Conservation (phyloP, 2,113 vertebrate species). For the Lamprotornis superbus region DNA sequence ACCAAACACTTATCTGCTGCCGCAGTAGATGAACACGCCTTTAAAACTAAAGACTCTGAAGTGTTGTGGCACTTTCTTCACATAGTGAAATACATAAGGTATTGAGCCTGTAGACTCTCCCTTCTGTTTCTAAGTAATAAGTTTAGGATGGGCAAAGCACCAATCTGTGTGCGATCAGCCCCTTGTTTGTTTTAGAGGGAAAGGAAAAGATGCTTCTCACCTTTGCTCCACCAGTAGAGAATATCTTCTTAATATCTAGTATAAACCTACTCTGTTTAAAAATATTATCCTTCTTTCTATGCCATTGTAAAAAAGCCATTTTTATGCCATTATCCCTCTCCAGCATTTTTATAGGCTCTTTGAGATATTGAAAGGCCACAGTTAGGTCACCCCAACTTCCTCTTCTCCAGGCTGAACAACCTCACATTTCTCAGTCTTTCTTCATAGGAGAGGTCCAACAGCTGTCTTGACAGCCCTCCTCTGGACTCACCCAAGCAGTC, state of each 20-base stretch:
- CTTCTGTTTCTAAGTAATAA: neutral
- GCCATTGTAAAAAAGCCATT: neutral
- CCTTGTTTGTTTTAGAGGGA: neutral
- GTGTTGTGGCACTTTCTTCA: neutral
- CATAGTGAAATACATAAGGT: neutral
- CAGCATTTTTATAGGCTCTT: neutral
- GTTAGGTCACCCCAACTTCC: accelerated
- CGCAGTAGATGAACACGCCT: neutral
- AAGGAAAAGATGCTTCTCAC: neutral
- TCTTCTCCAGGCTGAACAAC: neutral
- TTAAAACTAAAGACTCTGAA: neutral
- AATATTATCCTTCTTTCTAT: neutral
- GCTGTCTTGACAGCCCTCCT: neutral
- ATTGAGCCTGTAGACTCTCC: neutral
- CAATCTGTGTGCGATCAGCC: neutral
- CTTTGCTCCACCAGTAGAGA: neutral
- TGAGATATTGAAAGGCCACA: too few relatives aligned
- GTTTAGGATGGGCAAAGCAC: neutral
- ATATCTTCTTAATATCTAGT: neutral
- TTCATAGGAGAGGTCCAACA: neutral
- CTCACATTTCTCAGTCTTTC: neutral
- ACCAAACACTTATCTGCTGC: neutral
- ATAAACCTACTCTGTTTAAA: neutral
- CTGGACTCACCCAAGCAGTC: accelerated
- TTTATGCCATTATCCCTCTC: neutral